Percentiles rank a stretch among this genome's conserved stretches.
These are phyloP conservation scores for Neotoma lepida DNA, from an alignment of 2,113 vertebrate species.

Conservation along the genomic window DNA sequence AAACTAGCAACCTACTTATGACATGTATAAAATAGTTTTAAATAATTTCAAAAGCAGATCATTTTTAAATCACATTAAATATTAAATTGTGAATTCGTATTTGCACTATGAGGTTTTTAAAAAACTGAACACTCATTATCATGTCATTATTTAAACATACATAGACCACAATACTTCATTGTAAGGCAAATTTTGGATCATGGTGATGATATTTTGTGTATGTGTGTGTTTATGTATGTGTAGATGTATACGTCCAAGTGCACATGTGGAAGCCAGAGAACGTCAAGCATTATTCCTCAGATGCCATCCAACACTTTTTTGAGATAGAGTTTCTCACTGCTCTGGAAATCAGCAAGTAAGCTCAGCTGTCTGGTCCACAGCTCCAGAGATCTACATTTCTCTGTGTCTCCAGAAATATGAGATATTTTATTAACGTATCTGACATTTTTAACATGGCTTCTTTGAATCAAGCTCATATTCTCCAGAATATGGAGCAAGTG, in stretches of 20 bases:
- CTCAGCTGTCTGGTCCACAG: too few species aligned
- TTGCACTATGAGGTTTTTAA: constrained; percentile 7
- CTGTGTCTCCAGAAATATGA: background rate
- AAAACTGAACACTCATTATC: background rate
- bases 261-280: background rate
- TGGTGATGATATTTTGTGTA: background rate
- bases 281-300: background rate
- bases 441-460: background rate
- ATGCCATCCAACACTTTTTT: background rate
- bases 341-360: background rate
- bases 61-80: background rate
- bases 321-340: too few species aligned
- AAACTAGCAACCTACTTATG: background rate
- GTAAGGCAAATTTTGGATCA: background rate
- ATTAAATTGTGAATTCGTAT: background rate
- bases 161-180: background rate
- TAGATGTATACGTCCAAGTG: background rate
- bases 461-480: background rate
- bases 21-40: background rate
- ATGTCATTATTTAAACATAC: background rate
- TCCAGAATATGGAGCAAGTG: background rate
- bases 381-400: background rate
- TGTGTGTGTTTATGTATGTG: too few species aligned
- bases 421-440: background rate
- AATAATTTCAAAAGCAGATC: background rate